Evolutionary conservation across 2,888 invertebrate species (phyloP), one percentile per base, ranked within the genome.

Genomic region (Oeneis ivallda): DNA sequence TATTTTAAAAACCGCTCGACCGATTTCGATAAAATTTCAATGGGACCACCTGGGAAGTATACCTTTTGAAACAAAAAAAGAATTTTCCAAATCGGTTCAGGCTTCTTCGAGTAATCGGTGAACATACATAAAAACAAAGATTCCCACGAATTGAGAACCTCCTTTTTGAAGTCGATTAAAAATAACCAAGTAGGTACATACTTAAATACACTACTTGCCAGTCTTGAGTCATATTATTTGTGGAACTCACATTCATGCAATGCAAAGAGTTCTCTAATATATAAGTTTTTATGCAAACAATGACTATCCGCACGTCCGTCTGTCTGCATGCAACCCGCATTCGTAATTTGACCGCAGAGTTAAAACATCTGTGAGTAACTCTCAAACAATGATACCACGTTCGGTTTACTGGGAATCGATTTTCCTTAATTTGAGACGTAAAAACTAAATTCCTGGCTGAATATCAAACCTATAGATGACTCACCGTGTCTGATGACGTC

Each of bases 321-420:
- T 49, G 58, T 58, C 53, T 54, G 45, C 52, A 47, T 57, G 56
- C 56, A 26, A 17, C 39, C 17, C 50, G 56, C 49, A 64, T 59
- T 62, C 53, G 45, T 54, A 67, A 56, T 56, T 10, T 41, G 34
- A 69, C 66, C 66, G 52, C 67, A 64, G 32, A 64, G 49, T 19
- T 61, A 67, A 56, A 67, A 37, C 56, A 11, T 39, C 56, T 17
- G 60, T 64, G 61, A 61, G 56, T 67, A 64, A 64, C 61, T 15
- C 34, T 50, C 47, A 50, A 64, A 57, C 53, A 56, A 54, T 61
- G 39, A 61, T 19, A 41, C 39, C 56, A 11, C 19, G 13, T 41
- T 39, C 0, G 39, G 39, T 39, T 56, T 56, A 56, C 56, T 19
- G 19, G 8, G 56, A 56, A 56, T 56, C 56, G 56, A 56, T 56